Base-by-base conservation (phyloP, 2,797 vertebrate species). In the Cygnus olor region DNA sequence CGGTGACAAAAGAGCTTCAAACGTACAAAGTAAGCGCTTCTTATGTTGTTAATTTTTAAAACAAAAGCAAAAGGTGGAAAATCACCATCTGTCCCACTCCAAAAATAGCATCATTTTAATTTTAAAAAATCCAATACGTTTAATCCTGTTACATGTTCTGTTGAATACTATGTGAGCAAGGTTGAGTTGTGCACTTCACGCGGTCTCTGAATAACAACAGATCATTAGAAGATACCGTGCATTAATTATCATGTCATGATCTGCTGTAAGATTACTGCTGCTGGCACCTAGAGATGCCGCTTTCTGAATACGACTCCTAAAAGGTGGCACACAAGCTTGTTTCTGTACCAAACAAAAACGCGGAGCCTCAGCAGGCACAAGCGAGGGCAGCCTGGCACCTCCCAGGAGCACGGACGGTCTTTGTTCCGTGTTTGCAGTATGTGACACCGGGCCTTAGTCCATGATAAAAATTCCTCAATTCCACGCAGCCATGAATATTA, bases 401-500 rank as follows among this genome's bases (percentile, higher is more conserved):
- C 91, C 84, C 65, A 28, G 73, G 56, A 82, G 74, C 4, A 72
- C 0, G 64, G 66, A 1, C 40, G 49, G 47, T 12, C 89, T 94
- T 78, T 83, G 79, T 32, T 68, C 81, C 74, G 44, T 0, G 13
- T 40, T 24, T 87, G 61, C 57, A 20, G 12, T 8, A 38, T 14
- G 71, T 77, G 87, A 85, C 87, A 90, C 38, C 6, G 44, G 53
- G 82, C 40, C 32, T 22, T 24, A 24, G 69, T 7, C 93, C 69
- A 9, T 1, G 7, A 36, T 10, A 40, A 8, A 71, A 92, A 87
- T 77, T 92, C 69, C 93, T 88, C 13, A 14, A 14, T 54, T 14
- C 93, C 69, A 45, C 6, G 51, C 93, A 80, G 91, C 89, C 76
- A 85, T 71, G 79, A 95, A 91, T 94, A 88, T 92, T 89, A 91